phyloP scores from a whole-genome alignment of 2,888 invertebrate species.

The Lithodes maja region DNA sequence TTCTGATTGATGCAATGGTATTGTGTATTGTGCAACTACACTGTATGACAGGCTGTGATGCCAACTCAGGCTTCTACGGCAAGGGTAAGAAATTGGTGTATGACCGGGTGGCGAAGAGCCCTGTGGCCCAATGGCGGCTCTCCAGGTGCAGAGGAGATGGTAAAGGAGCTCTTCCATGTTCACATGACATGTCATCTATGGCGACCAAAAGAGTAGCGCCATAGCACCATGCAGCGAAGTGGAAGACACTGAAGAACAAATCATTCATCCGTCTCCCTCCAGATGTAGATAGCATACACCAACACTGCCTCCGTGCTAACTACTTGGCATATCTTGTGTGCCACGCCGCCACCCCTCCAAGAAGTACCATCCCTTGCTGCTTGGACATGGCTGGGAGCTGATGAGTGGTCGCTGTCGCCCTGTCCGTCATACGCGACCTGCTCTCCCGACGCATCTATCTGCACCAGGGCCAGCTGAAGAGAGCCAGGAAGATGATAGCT shows the following conservation, averaged over 20 bases:
- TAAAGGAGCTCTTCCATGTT: constrained; percentile 37
- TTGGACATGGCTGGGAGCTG: constrained; percentile 32
- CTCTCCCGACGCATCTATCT: constrained; percentile 27
- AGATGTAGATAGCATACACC: constrained; percentile 12
- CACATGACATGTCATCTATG: constrained; percentile 31
- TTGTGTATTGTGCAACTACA: too few species aligned
- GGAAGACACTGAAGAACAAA: constrained; percentile 33
- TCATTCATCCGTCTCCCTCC: neutral
- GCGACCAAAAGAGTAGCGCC: constrained; percentile 16
- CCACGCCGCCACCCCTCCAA: neutral
- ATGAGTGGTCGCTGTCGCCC: constrained; percentile 28
- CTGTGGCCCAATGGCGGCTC: constrained; percentile 8
- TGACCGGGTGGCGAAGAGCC: neutral
- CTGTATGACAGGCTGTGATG: too few species aligned
- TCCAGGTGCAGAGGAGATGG: constrained; percentile 13
- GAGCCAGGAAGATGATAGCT: neutral
- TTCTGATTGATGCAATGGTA: too few species aligned
- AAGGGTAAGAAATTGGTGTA: too few species aligned
- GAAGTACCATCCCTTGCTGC: constrained; percentile 6
- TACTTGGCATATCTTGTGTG: constrained; percentile 16
- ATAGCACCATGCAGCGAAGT: constrained; percentile 12
- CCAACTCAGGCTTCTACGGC: too few species aligned
- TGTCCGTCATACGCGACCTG: constrained; percentile 24
- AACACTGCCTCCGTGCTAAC: constrained; percentile 31
- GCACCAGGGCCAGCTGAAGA: constrained; percentile 24